phyloP scores from a whole-genome alignment of 2,797 vertebrate species.

The Synanceia verrucosa region DNA sequence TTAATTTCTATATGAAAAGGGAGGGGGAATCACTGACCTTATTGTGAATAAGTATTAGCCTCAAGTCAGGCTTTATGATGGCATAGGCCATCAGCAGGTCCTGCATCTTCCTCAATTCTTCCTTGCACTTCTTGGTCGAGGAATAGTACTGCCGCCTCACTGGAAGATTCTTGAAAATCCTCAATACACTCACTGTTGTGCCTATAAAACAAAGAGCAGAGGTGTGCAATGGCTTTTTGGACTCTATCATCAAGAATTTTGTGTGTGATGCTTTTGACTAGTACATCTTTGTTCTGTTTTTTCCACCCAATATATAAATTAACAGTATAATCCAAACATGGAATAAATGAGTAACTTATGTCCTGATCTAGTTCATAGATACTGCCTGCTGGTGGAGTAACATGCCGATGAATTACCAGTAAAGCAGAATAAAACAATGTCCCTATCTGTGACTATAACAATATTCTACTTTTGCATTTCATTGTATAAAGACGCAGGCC shows the following conservation, averaged over 20 bases:
- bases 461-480: not conserved
- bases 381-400: not conserved
- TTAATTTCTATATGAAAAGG: not conserved
- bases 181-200: conserved; percentile 90
- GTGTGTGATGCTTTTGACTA: not conserved
- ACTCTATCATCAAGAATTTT: not conserved
- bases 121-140: conserved; percentile 91
- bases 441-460: not conserved
- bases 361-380: too few relatives aligned
- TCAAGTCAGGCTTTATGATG: conserved; percentile 90
- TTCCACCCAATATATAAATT: not conserved
- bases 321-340: not conserved
- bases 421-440: not conserved
- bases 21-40: conserved; percentile 40
- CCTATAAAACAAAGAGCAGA: conserved; percentile 75
- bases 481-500: not conserved
- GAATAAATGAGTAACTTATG: not conserved
- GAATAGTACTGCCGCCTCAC: conserved; percentile 96
- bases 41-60: conserved; percentile 89
- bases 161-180: conserved; percentile 94
- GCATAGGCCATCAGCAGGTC: conserved; percentile 91
- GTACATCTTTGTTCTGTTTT: accelerated
- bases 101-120: conserved; percentile 94
- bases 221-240: not conserved
- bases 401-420: not conserved